Evolutionary conservation across 2,888 invertebrate genomes (phyloP), one percentile per base, ranked within the genome.

Genomic region (Sepioteuthis lessoniana): DNA sequence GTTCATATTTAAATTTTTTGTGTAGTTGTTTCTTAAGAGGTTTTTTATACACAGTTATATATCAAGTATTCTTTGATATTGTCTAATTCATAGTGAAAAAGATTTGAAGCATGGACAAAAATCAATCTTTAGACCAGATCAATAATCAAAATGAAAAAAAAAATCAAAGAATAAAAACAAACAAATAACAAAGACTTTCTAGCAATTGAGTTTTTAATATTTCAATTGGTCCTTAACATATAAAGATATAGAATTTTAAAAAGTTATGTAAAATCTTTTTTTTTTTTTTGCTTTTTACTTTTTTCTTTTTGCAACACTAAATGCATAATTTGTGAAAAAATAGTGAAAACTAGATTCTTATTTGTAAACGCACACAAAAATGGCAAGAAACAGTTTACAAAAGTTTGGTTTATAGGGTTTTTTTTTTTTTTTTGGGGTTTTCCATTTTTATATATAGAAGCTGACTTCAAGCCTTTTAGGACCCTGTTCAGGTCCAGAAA

Each of bases 241-340:
- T 76, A 76, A 76, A 76, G 76, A 76, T 76, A 76, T 76, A 76
- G 76, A 76, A 76, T 76, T 76, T 76, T n/a, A 76, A 76, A 76
- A 76, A 35, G 16, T n/a, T 76, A 76, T 76, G 76, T 35, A 76
- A 76, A 76, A 76, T 76, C 35, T n/a, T 76, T 10, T 76, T 76
- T 76, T n/a, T 76, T 35, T 76, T 35, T 76, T 76, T 76, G 4
- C 16, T 76, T 76, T 21, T 3, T 55, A 21, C 50, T 76, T 76
- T 28, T 76, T 76, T 10, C 28, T 76, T n/a, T n/a, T 76, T 76
- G 76, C 76, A 76, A 76, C 35, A 76, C n/a, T 76, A 76, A 76
- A 76, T 76, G 76, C 76, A 76, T 76, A 76, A 76, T n/a, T 76
- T 76, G 76, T 76, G 76, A n/a, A 76, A 76, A 76, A 35, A 76